These are phyloP conservation scores for Porites rus DNA, from an alignment of 92 coral and sea anemone species.

Conservation along the genomic window DNA sequence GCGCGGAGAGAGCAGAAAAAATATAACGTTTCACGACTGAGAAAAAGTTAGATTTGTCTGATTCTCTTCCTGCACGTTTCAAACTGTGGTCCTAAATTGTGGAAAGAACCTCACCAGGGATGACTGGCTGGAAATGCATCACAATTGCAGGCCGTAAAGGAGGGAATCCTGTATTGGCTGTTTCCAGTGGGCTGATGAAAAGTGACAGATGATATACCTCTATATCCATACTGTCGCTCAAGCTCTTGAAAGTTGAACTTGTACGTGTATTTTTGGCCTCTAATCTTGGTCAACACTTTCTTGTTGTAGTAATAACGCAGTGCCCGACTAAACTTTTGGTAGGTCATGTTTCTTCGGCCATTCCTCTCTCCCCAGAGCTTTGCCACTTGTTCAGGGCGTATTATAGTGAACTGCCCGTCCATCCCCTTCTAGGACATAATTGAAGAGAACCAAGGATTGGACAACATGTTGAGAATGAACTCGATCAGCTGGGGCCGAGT, in stretches of 20 bases:
- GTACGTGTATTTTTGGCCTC: constrained; percentile 4
- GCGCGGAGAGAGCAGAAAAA: no score
- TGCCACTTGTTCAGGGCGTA: background rate
- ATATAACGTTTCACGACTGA: no score
- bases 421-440: constrained; percentile 13
- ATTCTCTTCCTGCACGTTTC: no score
- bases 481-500: constrained; percentile 8
- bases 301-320: constrained; percentile 24
- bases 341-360: constrained; percentile 12
- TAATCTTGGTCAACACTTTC: background rate
- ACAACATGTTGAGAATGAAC: constrained; percentile 9
- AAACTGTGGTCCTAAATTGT: no score
- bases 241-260: background rate
- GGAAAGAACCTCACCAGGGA: no score
- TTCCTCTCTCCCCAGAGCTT: constrained; percentile 18
- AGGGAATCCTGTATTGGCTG: background rate
- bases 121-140: no score
- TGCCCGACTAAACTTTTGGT: background rate
- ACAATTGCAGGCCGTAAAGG: background rate
- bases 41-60: no score
- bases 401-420: constrained; percentile 6
- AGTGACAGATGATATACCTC: background rate
- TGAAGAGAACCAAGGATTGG: background rate
- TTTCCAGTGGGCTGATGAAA: background rate
- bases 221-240: background rate